Evolutionary conservation across 2,797 vertebrate species (phyloP).

Genomic region (Siniperca undulata): DNA sequence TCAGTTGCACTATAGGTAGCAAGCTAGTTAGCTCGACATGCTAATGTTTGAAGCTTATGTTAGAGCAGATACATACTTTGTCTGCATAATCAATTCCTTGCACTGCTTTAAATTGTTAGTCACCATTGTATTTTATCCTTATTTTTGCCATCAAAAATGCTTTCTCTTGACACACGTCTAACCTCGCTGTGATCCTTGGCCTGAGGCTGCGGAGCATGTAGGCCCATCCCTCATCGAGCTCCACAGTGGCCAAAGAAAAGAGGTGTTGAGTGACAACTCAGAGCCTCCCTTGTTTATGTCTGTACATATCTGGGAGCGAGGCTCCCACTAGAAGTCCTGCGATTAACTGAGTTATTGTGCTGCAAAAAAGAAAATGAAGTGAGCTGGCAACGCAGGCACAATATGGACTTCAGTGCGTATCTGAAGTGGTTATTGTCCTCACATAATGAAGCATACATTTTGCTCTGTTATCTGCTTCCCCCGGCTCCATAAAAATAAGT

Average conservation of each 20-base stretch:
- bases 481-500: slow-evolving; percentile 6
- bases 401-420: not conserved
- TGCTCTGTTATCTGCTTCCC: slow-evolving; percentile 35
- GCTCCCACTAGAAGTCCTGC: slow-evolving; percentile 17
- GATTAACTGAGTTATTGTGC: slow-evolving; percentile 33
- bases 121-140: not conserved
- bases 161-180: not conserved
- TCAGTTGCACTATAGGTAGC: not conserved
- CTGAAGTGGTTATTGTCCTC: slow-evolving; percentile 50
- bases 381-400: not conserved
- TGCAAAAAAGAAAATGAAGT: not conserved
- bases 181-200: slow-evolving; percentile 16
- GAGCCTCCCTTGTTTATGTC: slow-evolving; percentile 51
- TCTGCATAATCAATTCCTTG: not conserved
- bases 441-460: slow-evolving; percentile 32
- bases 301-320: slow-evolving; percentile 13
- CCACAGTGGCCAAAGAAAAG: slow-evolving; percentile 10
- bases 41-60: not conserved
- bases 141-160: not conserved
- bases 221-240: slow-evolving; percentile 1
- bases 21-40: not conserved
- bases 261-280: slow-evolving; percentile 35
- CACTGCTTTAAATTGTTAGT: not conserved
- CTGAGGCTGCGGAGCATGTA: not conserved
- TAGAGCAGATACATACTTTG: not conserved